phyloP scores from a whole-genome alignment of 2,888 invertebrate genomes.

The Allophyes oxyacanthae region DNA sequence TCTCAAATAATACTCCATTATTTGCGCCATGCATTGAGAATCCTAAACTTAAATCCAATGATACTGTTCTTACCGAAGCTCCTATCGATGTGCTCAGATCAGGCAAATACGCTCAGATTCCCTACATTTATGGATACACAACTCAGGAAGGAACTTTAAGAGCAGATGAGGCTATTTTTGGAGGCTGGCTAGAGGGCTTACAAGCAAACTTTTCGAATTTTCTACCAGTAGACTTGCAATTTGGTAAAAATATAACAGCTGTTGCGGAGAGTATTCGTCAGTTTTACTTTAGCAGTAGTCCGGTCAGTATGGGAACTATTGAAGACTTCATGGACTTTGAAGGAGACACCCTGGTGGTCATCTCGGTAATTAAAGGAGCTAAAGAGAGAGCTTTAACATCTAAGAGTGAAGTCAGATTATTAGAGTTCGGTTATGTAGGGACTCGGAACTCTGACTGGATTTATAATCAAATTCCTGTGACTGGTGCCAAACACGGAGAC shows the following conservation, averaged over 20 bases:
- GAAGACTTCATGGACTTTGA: conserved; percentile 78
- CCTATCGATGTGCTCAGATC: conserved; percentile 73
- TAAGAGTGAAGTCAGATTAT: conserved; percentile 66
- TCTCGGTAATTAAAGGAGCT: conserved; percentile 73
- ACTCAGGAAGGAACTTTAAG: conserved; percentile 79
- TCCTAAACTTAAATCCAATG: conserved; percentile 57
- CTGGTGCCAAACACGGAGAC: conserved; percentile 76
- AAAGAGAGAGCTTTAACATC: conserved; percentile 74
- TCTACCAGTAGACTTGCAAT: conserved; percentile 73
- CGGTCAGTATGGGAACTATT: conserved; percentile 69
- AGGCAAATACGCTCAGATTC: conserved; percentile 75
- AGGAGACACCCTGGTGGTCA: conserved; percentile 75
- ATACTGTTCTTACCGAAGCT: conserved; percentile 71
- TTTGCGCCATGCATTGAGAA: conserved; percentile 84
- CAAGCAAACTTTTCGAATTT: conserved; percentile 76
- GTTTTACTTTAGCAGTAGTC: conserved; percentile 71
- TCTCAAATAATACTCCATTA: conserved; percentile 75
- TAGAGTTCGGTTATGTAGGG: conserved; percentile 77
- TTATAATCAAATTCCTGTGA: conserved; percentile 69
- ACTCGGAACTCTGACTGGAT: conserved; percentile 73
- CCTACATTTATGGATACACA: conserved; percentile 76
- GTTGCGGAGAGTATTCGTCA: conserved; percentile 65
- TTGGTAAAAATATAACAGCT: conserved; percentile 60
- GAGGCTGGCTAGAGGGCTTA: conserved; percentile 74
- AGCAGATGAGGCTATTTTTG: conserved; percentile 67